phyloP scores from a whole-genome alignment of 2,113 vertebrate species.

The Setophaga kirtlandii region DNA sequence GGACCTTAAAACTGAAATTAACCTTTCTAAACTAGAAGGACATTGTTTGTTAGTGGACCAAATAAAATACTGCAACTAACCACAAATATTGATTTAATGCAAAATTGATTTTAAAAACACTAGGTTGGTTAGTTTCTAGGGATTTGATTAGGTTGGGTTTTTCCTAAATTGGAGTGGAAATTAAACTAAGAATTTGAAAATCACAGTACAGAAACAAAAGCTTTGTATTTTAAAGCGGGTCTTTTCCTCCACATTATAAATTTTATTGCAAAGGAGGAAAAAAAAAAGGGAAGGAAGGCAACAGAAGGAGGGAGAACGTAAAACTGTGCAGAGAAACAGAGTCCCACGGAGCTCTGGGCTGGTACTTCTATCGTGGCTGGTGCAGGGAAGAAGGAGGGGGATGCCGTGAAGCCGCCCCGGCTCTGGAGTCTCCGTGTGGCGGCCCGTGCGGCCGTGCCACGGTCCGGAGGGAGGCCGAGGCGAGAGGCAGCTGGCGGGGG shows the following conservation, averaged over 20 bases:
- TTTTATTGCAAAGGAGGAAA: neutral
- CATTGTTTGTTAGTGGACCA: neutral
- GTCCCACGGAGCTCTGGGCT: too few species aligned
- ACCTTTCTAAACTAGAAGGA: neutral
- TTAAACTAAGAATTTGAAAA: neutral
- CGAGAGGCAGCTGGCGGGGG: accelerated
- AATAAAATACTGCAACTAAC: neutral
- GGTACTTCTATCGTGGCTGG: neutral
- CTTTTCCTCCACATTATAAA: neutral
- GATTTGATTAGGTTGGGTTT: neutral
- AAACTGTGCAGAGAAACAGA: neutral
- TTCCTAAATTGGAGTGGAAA: neutral
- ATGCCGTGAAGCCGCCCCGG: too few species aligned
- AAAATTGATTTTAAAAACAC: neutral
- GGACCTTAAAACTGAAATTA: neutral
- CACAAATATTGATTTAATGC: neutral
- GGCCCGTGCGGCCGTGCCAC: neutral
- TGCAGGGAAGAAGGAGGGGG: accelerated
- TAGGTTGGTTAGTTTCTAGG: neutral
- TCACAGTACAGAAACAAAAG: neutral
- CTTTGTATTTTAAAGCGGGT: neutral
- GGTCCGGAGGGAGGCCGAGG: neutral
- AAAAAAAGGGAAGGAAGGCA: accelerated
- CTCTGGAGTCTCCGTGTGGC: accelerated
- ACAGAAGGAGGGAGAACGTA: neutral